Evolutionary conservation across 1,140 invertebrate genomes (phyloP), one percentile per base, ranked within the genome.

Genomic region (Batillaria attramentaria): DNA sequence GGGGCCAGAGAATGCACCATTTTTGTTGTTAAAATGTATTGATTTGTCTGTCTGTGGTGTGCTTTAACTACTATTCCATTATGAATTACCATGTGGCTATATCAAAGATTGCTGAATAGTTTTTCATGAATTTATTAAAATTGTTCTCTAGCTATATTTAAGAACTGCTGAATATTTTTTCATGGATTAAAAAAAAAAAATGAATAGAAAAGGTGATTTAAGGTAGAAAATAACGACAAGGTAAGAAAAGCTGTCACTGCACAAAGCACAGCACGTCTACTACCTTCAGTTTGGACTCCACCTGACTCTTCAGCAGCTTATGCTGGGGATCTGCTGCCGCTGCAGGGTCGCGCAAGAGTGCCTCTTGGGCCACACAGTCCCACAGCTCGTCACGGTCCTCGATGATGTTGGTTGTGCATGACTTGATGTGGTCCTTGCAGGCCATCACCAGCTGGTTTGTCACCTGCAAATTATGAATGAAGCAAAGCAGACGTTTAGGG

Each of bases 361-460:
- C 87, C 80, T 91, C 90, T 73, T 85, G 83, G 10, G 81, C 78
- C 60, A 90, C 85, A 46, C 81, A 81, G 13, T 83, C 81, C 90
- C 90, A 91, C 62, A 91, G 79, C 57, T 84, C 78, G 83, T 91
- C 89, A 20, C 80, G 81, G 60, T 88, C 89, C 46, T 89, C 86
- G 42, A 83, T 68, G 4, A 78, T 77, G 62, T 83, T 88, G 42
- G 88, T 81, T 43, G 87, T 87, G 57, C 79, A 84, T 62, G 84
- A 82, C 62, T 89, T 85, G 39, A 91, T 89, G 83, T 91, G 87
- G 42, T 91, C 90, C 77, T 91, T 91, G 79, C 88, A 90, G 2
- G 86, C 86, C 79, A 88, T 79, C 3, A 91, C 90, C 13, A 91
- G 81, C 79, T 91, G 90, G 77, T 91, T 91, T 2, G 88, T 89